Evolutionary conservation across 2,888 invertebrate species (phyloP), one percentile per base, ranked within the genome.

Genomic region (Zele albiditarsus): DNA sequence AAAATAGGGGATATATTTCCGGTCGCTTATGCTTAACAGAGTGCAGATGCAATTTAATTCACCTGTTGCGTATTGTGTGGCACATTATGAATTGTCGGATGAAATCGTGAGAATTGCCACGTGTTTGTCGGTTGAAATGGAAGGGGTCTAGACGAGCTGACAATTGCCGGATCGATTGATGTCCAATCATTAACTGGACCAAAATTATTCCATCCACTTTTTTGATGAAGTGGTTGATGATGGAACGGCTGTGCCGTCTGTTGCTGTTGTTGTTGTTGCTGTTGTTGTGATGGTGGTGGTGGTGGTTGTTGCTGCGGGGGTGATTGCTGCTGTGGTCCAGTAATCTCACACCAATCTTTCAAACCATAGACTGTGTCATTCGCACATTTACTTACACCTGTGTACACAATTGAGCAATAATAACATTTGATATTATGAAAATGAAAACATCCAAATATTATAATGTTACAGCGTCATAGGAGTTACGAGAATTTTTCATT

Each of bases 91-190:
- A 87, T 81, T 60, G 71, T 58, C 60, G 85, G 84, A 80, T 89
- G 88, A 83, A 85, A 84, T 74, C 88, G 87, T 74, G 88, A 84
- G 79, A 89, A 88, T 80, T 89, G 89, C 89, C 89, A 89, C 79
- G 89, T 88, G 80, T 81, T 87, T 73, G 85, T 85, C 76, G 86
- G 84, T 83, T 88, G 89, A 85, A 89, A 89, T 84, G 88, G 85
- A 82, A 88, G 90, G 82, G 88, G 91, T 82, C 93, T 93, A 79
- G 93, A 94, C 79, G 93, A 94, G 78, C 94, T 94, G 89, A 96
- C 93, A 84, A 98, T 97, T 81, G 97, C 97, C 76, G 98, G 97
- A 91, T 98, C 98, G 92, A 97, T 93, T 81, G 95, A 93, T 84
- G 96, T 95, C 96, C 97, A 97, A 90, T 97, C 96, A 82, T 94